Percentiles rank a stretch among this genome's conserved stretches.
These are phyloP conservation scores for Papilio protenor DNA, from an alignment of 2,888 invertebrate genomes.

Conservation along the genomic window DNA sequence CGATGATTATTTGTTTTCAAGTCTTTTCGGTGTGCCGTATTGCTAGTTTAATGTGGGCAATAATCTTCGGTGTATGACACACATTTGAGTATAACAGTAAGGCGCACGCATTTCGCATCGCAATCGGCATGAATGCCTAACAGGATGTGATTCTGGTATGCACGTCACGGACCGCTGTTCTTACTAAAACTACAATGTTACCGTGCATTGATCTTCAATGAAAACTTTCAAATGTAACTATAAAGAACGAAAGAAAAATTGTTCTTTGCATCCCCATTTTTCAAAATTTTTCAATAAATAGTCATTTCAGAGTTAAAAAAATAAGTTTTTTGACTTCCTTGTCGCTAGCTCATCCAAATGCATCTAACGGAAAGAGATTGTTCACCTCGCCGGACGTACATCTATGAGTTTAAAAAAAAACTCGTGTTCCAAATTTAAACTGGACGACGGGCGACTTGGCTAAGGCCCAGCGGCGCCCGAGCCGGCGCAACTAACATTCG, in stretches of 20 bases:
- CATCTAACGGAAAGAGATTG: slow-evolving; percentile 66
- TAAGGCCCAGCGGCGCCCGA: slow-evolving; percentile 73
- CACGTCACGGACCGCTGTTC: slow-evolving; percentile 63
- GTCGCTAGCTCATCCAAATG: slow-evolving; percentile 30
- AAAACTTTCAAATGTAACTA: slow-evolving; percentile 19
- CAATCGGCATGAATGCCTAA: slow-evolving; percentile 57
- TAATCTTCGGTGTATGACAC: slow-evolving; percentile 53
- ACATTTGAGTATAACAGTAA: slow-evolving; percentile 71
- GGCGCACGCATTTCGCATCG: slow-evolving; percentile 65
- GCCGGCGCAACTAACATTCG: slow-evolving; percentile 64
- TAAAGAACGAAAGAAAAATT: not conserved
- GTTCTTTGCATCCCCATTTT: not conserved
- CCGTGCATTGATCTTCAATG: slow-evolving; percentile 35
- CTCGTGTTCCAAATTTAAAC: slow-evolving; percentile 81
- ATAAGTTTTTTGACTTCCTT: slow-evolving; percentile 21
- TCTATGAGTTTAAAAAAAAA: slow-evolving; percentile 74
- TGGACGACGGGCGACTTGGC: slow-evolving; percentile 77
- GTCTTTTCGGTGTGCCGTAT: not conserved
- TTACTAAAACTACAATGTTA: slow-evolving; percentile 55
- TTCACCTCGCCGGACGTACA: slow-evolving; percentile 74
- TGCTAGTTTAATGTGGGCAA: slow-evolving; percentile 6
- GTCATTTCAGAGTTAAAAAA: not conserved
- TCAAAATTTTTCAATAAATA: not conserved
- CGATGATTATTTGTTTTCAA: not conserved
- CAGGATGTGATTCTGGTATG: slow-evolving; percentile 71